Base-by-base conservation (phyloP, 2,113 vertebrate genomes). In the Rhynchomys soricoides region DNA sequence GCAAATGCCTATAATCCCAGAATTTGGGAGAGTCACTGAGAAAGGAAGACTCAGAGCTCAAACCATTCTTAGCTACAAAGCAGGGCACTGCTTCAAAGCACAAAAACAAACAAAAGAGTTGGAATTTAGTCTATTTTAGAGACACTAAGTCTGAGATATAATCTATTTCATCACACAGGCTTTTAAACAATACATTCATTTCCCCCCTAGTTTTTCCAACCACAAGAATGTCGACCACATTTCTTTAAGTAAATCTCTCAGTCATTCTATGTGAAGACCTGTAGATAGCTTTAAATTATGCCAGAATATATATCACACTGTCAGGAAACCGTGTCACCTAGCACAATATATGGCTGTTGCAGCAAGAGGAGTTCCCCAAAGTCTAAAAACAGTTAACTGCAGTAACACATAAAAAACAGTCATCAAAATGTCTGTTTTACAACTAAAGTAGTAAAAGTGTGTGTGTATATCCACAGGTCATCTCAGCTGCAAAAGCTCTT, bases 221-320 rank as follows among this genome's bases (percentile, higher is more conserved):
- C 85, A 91, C 45, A 94, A 96, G 66, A 96, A 97, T 78, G 66
- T 82, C 93, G 43, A n/a, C 70, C 97, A 95, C 82, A 89, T 86
- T 95, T 96, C 94, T 95, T 95, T 86, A 90, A 96, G 73, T 89
- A 96, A 97, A 93, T 70, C 40, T 92, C 85, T 93, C 31, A 90
- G 74, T 1, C 52, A 92, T 24, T 95, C 62, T 62, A 90, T 7
- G 66, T 86, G 43, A 93, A 50, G 94, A 93, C 79, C 90, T 86
- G 82, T 57, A 83, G 52, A 59, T 91, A 55, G 93, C 86, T 96
- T 89, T 24, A 94, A 96, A 94, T 91, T 93, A 89, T 43, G 75
- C 43, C 70, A 59, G 16, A 96, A 16, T 95, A 89, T 83, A 73
- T 71, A 71, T 82, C 91, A 94, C 7, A 75, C n/a, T 73, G 26